Percentiles rank a stretch among this genome's conserved stretches.
phyloP scores from a whole-genome alignment of 1,140 invertebrate species.

The Neodiprion fabricii region DNA sequence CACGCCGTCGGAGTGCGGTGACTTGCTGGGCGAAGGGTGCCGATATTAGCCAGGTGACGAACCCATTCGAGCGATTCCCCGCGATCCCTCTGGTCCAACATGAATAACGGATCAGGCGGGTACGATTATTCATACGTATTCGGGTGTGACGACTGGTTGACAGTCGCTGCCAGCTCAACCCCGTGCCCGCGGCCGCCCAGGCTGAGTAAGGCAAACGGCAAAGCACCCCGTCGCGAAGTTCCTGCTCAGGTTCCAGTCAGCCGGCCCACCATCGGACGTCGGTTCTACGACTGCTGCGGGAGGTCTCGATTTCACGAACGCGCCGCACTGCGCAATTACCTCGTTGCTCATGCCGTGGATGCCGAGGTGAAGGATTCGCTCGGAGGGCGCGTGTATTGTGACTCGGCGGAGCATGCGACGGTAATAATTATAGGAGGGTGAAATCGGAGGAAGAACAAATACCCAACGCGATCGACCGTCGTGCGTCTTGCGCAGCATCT shows the following conservation, averaged over 20 bases:
- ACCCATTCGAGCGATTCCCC: constrained; percentile 31
- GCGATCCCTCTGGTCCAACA: constrained; percentile 23
- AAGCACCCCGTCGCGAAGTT: constrained; percentile 29
- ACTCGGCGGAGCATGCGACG: no score
- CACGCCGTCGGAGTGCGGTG: constrained; percentile 27
- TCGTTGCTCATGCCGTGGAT: no score
- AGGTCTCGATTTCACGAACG: no score
- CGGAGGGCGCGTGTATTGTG: no score
- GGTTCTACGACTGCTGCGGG: no score
- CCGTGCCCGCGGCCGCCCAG: constrained; percentile 19
- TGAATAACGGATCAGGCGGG: constrained; percentile 50
- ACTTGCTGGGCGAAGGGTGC: neutral
- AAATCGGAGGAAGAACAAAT: no score
- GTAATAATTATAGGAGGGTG: no score
- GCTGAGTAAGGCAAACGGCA: constrained; percentile 45
- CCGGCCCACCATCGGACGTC: no score
- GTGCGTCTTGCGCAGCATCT: no score
- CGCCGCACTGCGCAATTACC: no score
- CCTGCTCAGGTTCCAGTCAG: neutral
- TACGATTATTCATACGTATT: constrained; percentile 55
- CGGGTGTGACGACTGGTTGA: constrained; percentile 47
- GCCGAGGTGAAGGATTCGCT: no score
- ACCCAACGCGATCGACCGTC: no score
- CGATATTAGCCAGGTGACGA: constrained; percentile 33
- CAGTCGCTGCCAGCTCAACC: constrained; percentile 40